Base-by-base conservation (phyloP, 2,113 vertebrate genomes). In the Uropsilus gracilis region DNA sequence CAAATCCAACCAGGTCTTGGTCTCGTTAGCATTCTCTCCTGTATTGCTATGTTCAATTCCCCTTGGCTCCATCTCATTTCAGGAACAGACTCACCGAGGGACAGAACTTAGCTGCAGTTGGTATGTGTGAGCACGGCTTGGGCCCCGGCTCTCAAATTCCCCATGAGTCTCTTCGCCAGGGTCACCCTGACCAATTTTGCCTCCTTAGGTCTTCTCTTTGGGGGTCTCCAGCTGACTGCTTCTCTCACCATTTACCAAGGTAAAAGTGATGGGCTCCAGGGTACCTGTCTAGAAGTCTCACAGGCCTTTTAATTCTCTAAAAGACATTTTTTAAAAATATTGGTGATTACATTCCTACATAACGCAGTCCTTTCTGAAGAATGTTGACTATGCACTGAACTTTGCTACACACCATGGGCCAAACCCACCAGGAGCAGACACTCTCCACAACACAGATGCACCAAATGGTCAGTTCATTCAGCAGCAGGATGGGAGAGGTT, bases 401-500 rank as follows among this genome's bases (percentile, higher is more conserved):
- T 73, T 32, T 57, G 59, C 32, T 18, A 77, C 71, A 84, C 5
- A 46, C 26, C 18, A 6, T 0, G 12, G 14, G 32, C 17, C 71
- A 55, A 24, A 8, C 34, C 68, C 32, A 2, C 7, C 20, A 32
- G 87, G 63, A 66, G 2, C 55, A 6, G 6, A 71, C 75, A 32
- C 28, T 42, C 71, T 44, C 57, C 75, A 55, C 4, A 28, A 48
- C 68, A 34, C 53, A 76, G 72, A 89, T 6, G 1, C 69, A 75
- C 30, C 53, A n/a, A 50, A 69, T 86, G 22, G 59, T 66, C 87
- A 46, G 24, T 1, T 75, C 48, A 78, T 3, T 17, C 2, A 0
- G 78, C 16, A 75, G 64, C 71, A 82, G 81, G 50, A 69, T 42
- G 44, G 57, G 80, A 95, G 32, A 94, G 94, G 59, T 81, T 26